phyloP scores from a whole-genome alignment of 2,888 invertebrate species.

The Agriotes lineatus region DNA sequence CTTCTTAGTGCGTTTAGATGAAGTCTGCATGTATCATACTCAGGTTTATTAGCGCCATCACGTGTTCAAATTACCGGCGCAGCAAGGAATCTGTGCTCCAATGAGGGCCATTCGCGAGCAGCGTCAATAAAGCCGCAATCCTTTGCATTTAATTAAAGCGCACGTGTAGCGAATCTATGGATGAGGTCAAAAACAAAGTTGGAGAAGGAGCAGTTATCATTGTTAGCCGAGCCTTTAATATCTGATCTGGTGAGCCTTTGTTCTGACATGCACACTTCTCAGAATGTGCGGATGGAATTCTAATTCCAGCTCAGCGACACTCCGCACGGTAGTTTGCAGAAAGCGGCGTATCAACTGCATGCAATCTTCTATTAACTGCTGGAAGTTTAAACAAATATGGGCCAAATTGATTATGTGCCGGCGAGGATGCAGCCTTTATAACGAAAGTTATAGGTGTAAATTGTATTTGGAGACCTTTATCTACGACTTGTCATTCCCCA shows the following conservation, averaged over 20 bases:
- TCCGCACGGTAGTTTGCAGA: slow-evolving; percentile 12
- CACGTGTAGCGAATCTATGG: slow-evolving; percentile 30
- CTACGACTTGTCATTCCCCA: too few species aligned
- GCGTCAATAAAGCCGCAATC: slow-evolving; percentile 28
- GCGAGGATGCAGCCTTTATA: too few species aligned
- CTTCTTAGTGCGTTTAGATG: background rate
- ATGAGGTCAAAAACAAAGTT: slow-evolving; percentile 30
- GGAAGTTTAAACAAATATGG: background rate
- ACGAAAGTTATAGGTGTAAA: too few species aligned
- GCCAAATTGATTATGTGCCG: too few species aligned
- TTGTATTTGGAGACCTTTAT: too few species aligned
- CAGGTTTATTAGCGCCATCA: slow-evolving; percentile 2
- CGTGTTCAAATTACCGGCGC: background rate
- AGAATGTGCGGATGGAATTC: slow-evolving; percentile 50
- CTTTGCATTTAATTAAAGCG: slow-evolving; percentile 39
- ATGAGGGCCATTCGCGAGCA: slow-evolving; percentile 19
- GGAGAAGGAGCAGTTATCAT: slow-evolving; percentile 38
- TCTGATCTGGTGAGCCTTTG: slow-evolving; percentile 54
- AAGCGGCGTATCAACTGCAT: slow-evolving; percentile 7
- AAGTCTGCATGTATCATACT: slow-evolving; percentile 1
- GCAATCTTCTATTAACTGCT: background rate
- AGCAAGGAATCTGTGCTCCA: slow-evolving; percentile 17
- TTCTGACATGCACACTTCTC: slow-evolving; percentile 52
- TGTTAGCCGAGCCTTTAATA: slow-evolving; percentile 50
- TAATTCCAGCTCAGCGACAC: slow-evolving; percentile 33